phyloP scores from a whole-genome alignment of 1,140 invertebrate genomes.

The Dendroctonus valens region DNA sequence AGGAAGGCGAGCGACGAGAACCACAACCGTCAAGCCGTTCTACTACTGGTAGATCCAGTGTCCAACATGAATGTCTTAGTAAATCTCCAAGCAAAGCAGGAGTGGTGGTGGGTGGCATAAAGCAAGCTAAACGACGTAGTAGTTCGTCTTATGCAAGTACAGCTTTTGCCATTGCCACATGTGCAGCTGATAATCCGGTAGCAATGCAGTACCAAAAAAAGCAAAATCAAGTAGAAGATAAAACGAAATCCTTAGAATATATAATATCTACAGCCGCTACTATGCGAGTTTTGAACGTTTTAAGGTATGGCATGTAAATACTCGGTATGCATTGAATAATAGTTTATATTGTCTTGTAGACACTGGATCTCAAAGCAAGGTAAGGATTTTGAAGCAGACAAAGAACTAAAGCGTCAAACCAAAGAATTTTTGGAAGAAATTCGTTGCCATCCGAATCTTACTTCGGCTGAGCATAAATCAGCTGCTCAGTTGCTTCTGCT shows the following conservation, averaged over 20 bases:
- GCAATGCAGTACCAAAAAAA: slow-evolving; percentile 20
- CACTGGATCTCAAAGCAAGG: slow-evolving; percentile 70
- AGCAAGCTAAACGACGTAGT: slow-evolving; percentile 85
- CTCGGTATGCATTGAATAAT: neutral
- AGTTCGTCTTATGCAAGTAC: slow-evolving; percentile 86
- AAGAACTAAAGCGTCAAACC: slow-evolving; percentile 71
- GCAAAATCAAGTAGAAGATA: slow-evolving; percentile 42
- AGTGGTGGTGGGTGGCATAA: slow-evolving; percentile 89
- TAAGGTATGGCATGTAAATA: slow-evolving; percentile 55
- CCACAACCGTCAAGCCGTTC: slow-evolving; percentile 19
- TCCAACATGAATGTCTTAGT: slow-evolving; percentile 61
- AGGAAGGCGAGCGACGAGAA: slow-evolving; percentile 49
- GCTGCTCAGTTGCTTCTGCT: slow-evolving; percentile 78
- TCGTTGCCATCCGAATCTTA: slow-evolving; percentile 77
- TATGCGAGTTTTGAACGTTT: slow-evolving; percentile 88
- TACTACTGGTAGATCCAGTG: slow-evolving; percentile 55
- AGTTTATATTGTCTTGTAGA: slow-evolving; percentile 39
- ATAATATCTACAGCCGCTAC: slow-evolving; percentile 90
- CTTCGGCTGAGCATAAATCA: slow-evolving; percentile 88
- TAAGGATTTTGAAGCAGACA: slow-evolving; percentile 83
- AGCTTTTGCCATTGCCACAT: slow-evolving; percentile 90
- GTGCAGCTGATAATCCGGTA: slow-evolving; percentile 76
- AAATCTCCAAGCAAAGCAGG: slow-evolving; percentile 71
- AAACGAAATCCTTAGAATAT: slow-evolving; percentile 69
- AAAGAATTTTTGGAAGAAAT: slow-evolving; percentile 90